Evolutionary conservation across 2,113 vertebrate species (phyloP).

Genomic region (Nanorana parkeri): DNA sequence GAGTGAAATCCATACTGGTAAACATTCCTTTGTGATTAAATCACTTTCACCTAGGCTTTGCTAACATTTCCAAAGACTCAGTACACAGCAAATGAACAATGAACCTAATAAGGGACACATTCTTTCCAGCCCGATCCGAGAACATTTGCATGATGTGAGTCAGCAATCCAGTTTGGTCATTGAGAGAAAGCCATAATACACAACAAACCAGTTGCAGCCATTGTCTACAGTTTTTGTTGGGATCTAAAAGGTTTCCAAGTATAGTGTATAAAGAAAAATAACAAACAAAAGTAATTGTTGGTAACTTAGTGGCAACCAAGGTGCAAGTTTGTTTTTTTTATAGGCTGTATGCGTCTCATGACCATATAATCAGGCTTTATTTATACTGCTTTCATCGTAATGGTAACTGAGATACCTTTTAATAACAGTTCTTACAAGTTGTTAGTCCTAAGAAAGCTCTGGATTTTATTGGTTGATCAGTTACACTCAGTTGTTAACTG

Average conservation of each 20-base stretch:
- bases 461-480: too few relatives aligned
- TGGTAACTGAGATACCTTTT: too few relatives aligned
- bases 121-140: not conserved
- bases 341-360: too few relatives aligned
- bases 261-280: not conserved
- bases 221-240: not conserved
- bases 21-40: conserved; percentile 42
- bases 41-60: not conserved
- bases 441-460: too few relatives aligned
- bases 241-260: conserved; percentile 2
- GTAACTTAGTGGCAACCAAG: too few relatives aligned
- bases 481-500: too few relatives aligned
- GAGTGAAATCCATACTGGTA: conserved; percentile 23
- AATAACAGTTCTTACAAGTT: too few relatives aligned
- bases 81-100: conserved; percentile 12
- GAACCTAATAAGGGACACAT: not conserved
- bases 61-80: conserved; percentile 26
- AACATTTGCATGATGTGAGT: not conserved
- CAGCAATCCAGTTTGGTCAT: not conserved
- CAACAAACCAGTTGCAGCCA: not conserved
- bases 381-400: too few relatives aligned
- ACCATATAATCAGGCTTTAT: too few relatives aligned
- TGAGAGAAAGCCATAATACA: not conserved
- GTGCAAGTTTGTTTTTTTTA: too few relatives aligned
- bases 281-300: not conserved